Percentiles rank a stretch among this genome's conserved stretches.
These are phyloP conservation scores for Euwallacea fornicatus DNA, from an alignment of 1,140 invertebrate genomes.

Conservation along the genomic window DNA sequence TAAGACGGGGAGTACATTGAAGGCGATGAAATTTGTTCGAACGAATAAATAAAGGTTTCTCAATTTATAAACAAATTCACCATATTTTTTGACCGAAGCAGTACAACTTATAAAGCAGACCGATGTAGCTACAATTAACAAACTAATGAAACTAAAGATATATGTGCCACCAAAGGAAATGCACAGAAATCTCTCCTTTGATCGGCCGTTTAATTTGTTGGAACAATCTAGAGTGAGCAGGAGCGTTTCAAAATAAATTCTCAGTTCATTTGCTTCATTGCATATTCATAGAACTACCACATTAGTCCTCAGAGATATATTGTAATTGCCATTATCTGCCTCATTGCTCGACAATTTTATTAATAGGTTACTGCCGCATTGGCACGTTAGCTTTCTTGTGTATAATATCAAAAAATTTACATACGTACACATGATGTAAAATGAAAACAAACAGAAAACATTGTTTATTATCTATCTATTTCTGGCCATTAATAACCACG, in stretches of 20 bases:
- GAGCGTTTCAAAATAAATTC: slow-evolving; percentile 6
- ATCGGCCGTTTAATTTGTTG: not conserved
- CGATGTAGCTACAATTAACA: too few relatives aligned
- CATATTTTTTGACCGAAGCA: not conserved
- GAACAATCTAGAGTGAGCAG: not conserved
- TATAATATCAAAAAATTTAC: too few relatives aligned
- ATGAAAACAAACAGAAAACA: too few relatives aligned
- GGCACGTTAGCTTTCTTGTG: slow-evolving; percentile 1
- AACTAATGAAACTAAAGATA: not conserved
- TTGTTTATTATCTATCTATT: too few relatives aligned
- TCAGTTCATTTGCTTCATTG: slow-evolving; percentile 42
- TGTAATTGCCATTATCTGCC: slow-evolving; percentile 50
- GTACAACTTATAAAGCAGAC: not conserved
- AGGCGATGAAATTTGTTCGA: too few relatives aligned
- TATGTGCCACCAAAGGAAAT: not conserved
- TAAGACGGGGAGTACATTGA: too few relatives aligned
- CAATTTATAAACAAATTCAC: too few relatives aligned
- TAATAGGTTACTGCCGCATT: slow-evolving; percentile 13
- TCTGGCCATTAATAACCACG: too few relatives aligned
- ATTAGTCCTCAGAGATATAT: slow-evolving; percentile 44
- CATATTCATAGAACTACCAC: slow-evolving; percentile 49
- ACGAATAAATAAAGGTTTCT: too few relatives aligned
- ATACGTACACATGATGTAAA: too few relatives aligned
- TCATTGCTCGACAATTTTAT: slow-evolving; percentile 10
- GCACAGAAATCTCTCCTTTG: not conserved